Base-by-base conservation (phyloP, 1,140 invertebrate species). In the Euura saliciscinereae region DNA sequence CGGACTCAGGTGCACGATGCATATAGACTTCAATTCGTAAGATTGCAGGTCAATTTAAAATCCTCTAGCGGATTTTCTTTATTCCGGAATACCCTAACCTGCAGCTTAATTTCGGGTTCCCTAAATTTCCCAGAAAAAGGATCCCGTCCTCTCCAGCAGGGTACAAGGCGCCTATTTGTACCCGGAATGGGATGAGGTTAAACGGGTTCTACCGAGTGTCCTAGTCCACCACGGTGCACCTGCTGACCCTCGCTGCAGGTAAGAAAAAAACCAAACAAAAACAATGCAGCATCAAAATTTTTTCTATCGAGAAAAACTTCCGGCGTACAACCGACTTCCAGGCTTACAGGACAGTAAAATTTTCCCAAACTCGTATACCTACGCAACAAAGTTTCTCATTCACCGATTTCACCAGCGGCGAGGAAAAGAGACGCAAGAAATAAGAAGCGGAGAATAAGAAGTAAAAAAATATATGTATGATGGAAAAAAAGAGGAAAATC, bases 401-500 rank as follows among this genome's bases (percentile, higher is more conserved):
- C 28, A 28, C 6, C 51, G 51, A 59, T 59, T 59, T 59, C 51
- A 59, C 51, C 51, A 4, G 28, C 28, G 28, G 28, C 28, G 28
- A 28, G 13, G 51, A 28, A 28, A 28, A 28, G n/a, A n/a, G n/a
- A 64, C n/a, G n/a, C n/a, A n/a, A n/a, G n/a, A n/a, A n/a, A n/a
- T n/a, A n/a, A n/a, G 28, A 28, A 28, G 28, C 28, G 28, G 1
- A 28, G 13, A 59, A n/a, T 59, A 59, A 59, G 13, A 59, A n/a
- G 51, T 59, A n/a, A 59, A 59, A 59, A 59, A 59, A 28, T 28
- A 28, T 28, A 28, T 28, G 28, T 28, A 28, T 28, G 28, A 28
- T 28, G 28, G 13, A 64, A 64, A 64, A 64, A 64, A 64, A 64
- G 13, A 28, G 28, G 42, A 67, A 67, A 67, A 67, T 67, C 66